Evolutionary conservation across 2,797 vertebrate genomes (phyloP).

Genomic region (Bovichtus diacanthus): DNA sequence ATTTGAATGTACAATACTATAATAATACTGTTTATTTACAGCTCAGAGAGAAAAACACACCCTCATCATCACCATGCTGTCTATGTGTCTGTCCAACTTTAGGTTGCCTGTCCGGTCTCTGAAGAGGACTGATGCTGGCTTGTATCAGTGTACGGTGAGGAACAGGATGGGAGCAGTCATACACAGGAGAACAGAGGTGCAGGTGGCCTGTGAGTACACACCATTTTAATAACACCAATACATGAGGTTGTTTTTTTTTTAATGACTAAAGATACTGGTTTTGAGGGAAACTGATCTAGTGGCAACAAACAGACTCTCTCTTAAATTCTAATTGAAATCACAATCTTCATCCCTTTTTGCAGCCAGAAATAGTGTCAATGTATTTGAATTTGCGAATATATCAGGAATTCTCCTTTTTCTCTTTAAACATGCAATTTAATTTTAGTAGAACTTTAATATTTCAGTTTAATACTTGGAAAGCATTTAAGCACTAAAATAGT

Average conservation of each 20-base stretch:
- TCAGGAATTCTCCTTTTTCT: not conserved
- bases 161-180: slow-evolving; percentile 95
- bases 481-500: not conserved
- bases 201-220: slow-evolving; percentile 93
- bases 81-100: slow-evolving; percentile 16
- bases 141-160: slow-evolving; percentile 92
- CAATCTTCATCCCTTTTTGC: not conserved
- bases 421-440: not conserved
- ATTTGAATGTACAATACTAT: too few species aligned
- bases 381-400: not conserved
- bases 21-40: slow-evolving; percentile 11
- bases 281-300: not conserved
- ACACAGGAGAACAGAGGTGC: slow-evolving; percentile 90
- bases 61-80: not conserved
- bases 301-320: not conserved
- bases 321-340: slow-evolving; percentile 7
- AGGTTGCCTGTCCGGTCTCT: slow-evolving; percentile 90
- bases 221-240: not conserved
- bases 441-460: not conserved
- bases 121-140: slow-evolving; percentile 88
- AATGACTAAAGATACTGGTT: not conserved
- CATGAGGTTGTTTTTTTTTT: not conserved
- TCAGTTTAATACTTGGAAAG: not conserved
- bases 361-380: not conserved
- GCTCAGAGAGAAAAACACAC: slow-evolving; percentile 1